phyloP scores from a whole-genome alignment of 1,140 invertebrate genomes.

The Phocides pigmalion region DNA sequence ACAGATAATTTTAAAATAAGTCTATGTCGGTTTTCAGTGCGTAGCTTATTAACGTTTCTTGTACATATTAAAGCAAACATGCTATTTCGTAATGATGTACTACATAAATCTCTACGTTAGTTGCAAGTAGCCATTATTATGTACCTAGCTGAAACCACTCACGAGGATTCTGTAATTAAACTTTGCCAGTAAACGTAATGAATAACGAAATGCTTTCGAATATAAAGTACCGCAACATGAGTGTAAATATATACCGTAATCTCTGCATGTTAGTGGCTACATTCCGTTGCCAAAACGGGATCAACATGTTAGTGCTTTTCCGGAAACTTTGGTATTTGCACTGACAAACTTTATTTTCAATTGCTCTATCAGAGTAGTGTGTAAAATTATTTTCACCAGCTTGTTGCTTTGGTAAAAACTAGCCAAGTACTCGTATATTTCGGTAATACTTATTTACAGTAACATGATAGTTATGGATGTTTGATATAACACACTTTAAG shows the following conservation, averaged over 20 bases:
- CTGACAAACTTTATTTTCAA: constrained; percentile 24
- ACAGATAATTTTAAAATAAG: too few relatives aligned
- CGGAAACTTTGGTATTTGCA: constrained; percentile 11
- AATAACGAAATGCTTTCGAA: constrained; percentile 41
- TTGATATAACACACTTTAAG: too few relatives aligned
- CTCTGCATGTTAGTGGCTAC: constrained; percentile 6
- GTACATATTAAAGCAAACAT: not conserved
- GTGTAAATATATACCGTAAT: constrained; percentile 1
- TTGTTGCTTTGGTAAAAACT: not conserved
- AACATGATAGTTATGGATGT: too few relatives aligned
- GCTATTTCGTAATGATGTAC: not conserved
- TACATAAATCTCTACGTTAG: constrained; percentile 8
- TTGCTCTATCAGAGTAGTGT: not conserved
- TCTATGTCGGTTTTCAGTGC: too few relatives aligned
- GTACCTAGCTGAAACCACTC: constrained; percentile 28
- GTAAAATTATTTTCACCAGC: not conserved
- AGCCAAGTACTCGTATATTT: too few relatives aligned
- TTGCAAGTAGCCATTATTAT: constrained; percentile 26
- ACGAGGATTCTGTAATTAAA: constrained; percentile 44
- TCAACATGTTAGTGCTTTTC: constrained; percentile 17
- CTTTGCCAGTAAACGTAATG: constrained; percentile 43
- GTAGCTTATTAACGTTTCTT: too few relatives aligned
- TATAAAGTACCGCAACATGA: constrained; percentile 5
- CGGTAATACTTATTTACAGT: too few relatives aligned
- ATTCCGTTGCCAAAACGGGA: not conserved